phyloP scores from a whole-genome alignment of 2,113 vertebrate genomes.

The human (Homo sapiens) region GRCh38 chr12:65099501-65100000 shows the following conservation, averaged over 20 bases:
- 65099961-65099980: background rate
- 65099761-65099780: background rate
- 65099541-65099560: conserved; percentile 30
- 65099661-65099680: background rate
- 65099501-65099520: background rate
- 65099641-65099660: background rate
- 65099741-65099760: background rate
- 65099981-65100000: conserved; percentile 28
- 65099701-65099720: background rate
- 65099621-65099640: background rate
- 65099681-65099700: background rate
- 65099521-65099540: conserved; percentile 11
- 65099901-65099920: background rate
- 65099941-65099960: background rate
- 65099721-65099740: background rate
- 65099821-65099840: background rate
- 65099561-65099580: conserved; percentile 18
- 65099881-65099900: background rate
- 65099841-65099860: background rate
- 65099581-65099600: background rate
- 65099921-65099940: background rate
- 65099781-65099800: conserved; percentile 11
- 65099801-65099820: background rate
- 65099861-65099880: background rate
- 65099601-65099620: background rate